These are phyloP conservation scores for Coilia nasus DNA, from an alignment of 2,797 vertebrate species.

Conservation along the genomic window DNA sequence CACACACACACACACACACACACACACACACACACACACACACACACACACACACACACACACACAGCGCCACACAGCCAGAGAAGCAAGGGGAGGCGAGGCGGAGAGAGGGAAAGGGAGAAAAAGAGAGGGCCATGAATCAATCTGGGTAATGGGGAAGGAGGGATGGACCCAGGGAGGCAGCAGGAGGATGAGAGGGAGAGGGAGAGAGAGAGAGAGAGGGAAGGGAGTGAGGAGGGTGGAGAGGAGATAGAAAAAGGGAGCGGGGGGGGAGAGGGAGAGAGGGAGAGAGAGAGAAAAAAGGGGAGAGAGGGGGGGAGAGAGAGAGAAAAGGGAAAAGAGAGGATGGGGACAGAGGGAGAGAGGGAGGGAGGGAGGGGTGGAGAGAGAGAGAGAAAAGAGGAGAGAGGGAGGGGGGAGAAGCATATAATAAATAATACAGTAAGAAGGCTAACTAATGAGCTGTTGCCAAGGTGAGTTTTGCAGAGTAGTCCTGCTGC, in stretches of 20 bases:
- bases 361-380: slow-evolving; percentile 74
- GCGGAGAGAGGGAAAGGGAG: slow-evolving; percentile 34
- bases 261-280: slow-evolving; percentile 83
- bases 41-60: slow-evolving; percentile 64
- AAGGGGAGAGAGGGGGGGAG: slow-evolving; percentile 17
- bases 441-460: slow-evolving; percentile 99
- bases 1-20: no score
- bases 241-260: slow-evolving; percentile 47
- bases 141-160: slow-evolving; percentile 92
- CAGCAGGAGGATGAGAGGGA: slow-evolving; percentile 40
- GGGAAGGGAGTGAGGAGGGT: no score
- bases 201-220: slow-evolving; percentile 81
- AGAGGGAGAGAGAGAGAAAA: slow-evolving; percentile 71
- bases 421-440: slow-evolving; percentile 99
- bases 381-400: no score
- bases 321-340: slow-evolving; percentile 78
- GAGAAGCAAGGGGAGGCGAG: slow-evolving; percentile 63
- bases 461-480: slow-evolving; percentile 95
- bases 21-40: no score
- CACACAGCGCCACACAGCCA: no score
- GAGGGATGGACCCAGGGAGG: slow-evolving; percentile 72
- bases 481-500: slow-evolving; percentile 93
- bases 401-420: no score
- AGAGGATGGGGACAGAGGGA: slow-evolving; percentile 69
- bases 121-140: slow-evolving; percentile 86